Conservation (phyloP, 2,888 invertebrate genomes). For the Epistrophe grossulariae region DNA sequence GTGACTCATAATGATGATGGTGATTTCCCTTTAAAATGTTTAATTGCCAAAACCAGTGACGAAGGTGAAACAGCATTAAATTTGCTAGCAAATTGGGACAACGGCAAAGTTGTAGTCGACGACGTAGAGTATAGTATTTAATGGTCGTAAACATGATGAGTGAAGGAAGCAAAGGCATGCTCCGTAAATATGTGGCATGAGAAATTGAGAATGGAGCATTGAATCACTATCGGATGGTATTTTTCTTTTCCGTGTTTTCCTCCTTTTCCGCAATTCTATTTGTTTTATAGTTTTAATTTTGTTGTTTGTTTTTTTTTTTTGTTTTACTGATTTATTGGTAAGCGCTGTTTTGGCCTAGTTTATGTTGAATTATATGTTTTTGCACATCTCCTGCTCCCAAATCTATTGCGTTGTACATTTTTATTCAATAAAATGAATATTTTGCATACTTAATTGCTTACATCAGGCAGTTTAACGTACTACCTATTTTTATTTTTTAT, state of each 20-base stretch:
- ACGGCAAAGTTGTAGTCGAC: neutral
- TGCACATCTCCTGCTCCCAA: neutral
- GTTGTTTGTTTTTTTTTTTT: neutral
- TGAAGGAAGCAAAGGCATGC: slow-evolving; percentile 23
- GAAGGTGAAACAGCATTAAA: slow-evolving; percentile 10
- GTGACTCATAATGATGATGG: slow-evolving; percentile 19
- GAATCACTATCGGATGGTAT: slow-evolving; percentile 18
- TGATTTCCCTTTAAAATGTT: slow-evolving; percentile 7
- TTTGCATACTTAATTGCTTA: slow-evolving; percentile 15
- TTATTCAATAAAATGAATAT: neutral
- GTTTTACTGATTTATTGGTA: neutral
- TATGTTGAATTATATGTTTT: slow-evolving; percentile 12
- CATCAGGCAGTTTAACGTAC: neutral
- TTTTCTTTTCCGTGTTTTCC: slow-evolving; percentile 9
- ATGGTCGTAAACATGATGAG: slow-evolving; percentile 22
- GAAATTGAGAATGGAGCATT: slow-evolving; percentile 25
- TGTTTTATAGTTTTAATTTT: neutral
- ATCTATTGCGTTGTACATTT: slow-evolving; percentile 6
- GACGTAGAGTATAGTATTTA: slow-evolving; percentile 18
- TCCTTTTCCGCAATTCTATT: neutral
- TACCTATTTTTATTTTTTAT: neutral
- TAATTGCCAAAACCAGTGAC: slow-evolving; percentile 23
- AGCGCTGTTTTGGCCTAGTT: slow-evolving; percentile 13
- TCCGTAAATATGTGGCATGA: slow-evolving; percentile 47
- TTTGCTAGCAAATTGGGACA: slow-evolving; percentile 9